phyloP scores from a whole-genome alignment of 2,888 invertebrate genomes.

The Lamellibrachia satsuma region DNA sequence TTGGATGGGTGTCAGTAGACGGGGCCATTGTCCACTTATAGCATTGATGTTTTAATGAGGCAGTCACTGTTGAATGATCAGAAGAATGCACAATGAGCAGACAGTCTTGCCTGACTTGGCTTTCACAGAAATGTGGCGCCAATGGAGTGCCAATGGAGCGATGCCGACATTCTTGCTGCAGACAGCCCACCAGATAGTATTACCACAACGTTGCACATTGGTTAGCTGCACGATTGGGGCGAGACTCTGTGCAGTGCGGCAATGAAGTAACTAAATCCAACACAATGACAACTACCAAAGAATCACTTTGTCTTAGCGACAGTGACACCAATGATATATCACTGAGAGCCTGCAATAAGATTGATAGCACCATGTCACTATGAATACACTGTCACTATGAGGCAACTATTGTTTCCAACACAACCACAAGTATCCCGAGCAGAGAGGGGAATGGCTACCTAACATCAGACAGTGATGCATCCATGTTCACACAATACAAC shows the following conservation, averaged over 20 bases:
- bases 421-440: neutral
- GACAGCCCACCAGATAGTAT: neutral
- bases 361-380: no score
- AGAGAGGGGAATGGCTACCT: neutral
- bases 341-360: no score
- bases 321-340: no score
- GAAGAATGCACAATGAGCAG: neutral
- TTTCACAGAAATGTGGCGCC: slow-evolving; percentile 13
- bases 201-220: neutral
- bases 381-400: no score
- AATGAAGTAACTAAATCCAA: neutral
- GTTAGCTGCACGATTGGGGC: neutral
- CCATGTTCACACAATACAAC: neutral
- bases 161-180: neutral
- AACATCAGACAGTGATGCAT: neutral
- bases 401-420: neutral
- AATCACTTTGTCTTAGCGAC: neutral
- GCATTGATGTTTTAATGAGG: slow-evolving; percentile 4
- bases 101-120: neutral
- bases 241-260: neutral
- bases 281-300: neutral
- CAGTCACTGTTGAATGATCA: neutral
- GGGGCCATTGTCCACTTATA: neutral
- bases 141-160: neutral
- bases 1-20: neutral